Evolutionary conservation across 2,797 vertebrate species (phyloP), one percentile per base, ranked within the genome.

Genomic region (Sandelia bainsii): DNA sequence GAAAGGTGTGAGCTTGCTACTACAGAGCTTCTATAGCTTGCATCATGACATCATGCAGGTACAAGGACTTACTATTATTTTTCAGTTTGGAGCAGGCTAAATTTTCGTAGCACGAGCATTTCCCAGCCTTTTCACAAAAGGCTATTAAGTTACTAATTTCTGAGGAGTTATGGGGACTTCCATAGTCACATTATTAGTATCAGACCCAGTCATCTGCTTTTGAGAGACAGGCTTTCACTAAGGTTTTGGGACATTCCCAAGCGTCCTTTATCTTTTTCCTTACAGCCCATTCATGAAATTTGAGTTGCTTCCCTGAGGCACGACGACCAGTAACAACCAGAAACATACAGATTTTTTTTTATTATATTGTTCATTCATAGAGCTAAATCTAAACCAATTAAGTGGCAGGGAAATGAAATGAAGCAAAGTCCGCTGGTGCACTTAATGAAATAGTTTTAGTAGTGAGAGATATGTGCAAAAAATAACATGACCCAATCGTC

Each of bases 111-210:
- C n/a, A 50, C 32, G 25, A 60, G 2, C 40, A 48, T 71, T 62
- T 50, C 39, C 19, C 13, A 42, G 13, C 14, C 16, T 62, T 34
- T 27, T 49, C 17, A 81, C 73, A 64, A 72, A 74, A 73, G 61
- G n/a, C 51, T 81, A 80, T 85, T 59, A 57, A 16, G 63, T 72
- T 83, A 70, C 75, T 25, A 53, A 14, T 51, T 42, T 63, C 10
- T 39, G 50, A 62, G 57, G 32, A 64, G 12, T 20, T 34, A 16
- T 61, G 79, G 87, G 85, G 65, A 83, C 71, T 91, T 91, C 85
- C 82, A 79, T 56, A 17, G 52, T 27, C 52, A 60, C 62, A 72
- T 62, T 76, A 54, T 70, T 19, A 37, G 46, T 68, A 80, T 83
- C 69, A 65, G 19, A 32, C 8, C 23, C 48, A 78, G 79, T 89